phyloP scores from a whole-genome alignment of 1,140 invertebrate genomes.

The Drosophila arawakana region DNA sequence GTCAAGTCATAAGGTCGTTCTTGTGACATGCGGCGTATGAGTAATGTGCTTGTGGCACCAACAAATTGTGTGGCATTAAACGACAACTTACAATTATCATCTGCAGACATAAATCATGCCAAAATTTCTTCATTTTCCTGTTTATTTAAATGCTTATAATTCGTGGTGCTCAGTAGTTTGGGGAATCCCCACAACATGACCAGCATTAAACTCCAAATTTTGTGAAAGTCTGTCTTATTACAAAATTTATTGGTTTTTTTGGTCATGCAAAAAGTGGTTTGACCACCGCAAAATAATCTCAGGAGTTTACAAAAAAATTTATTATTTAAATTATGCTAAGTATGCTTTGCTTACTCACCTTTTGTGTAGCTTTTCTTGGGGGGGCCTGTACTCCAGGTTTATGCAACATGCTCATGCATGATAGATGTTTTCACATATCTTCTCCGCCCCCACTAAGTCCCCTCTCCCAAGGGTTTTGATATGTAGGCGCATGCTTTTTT shows the following conservation, averaged over 20 bases:
- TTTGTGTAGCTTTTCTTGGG: background rate
- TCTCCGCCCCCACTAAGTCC: background rate
- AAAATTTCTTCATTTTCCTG: background rate
- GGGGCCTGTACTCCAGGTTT: background rate
- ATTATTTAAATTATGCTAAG: constrained; percentile 25
- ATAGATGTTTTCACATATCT: constrained; percentile 44
- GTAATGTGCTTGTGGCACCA: constrained; percentile 44
- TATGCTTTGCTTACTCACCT: background rate
- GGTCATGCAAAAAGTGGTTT: constrained; percentile 10
- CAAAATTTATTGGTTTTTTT: background rate
- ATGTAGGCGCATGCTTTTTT: background rate
- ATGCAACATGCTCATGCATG: constrained; percentile 12
- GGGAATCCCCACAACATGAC: background rate
- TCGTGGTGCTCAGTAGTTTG: background rate
- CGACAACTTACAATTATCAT: background rate
- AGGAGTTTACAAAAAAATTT: constrained; percentile 35
- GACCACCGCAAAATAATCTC: constrained; percentile 12
- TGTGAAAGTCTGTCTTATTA: background rate
- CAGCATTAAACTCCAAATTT: background rate
- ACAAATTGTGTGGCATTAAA: constrained; percentile 20
- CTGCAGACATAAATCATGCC: background rate
- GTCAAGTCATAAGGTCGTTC: constrained; percentile 61
- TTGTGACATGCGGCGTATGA: constrained; percentile 60
- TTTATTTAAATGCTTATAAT: background rate
- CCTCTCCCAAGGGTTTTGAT: background rate